A percentile compares a stretch with the other conserved stretches of the same genome.
phyloP scores from a whole-genome alignment of 2,888 invertebrate genomes.

The Lithophane ornitopus region DNA sequence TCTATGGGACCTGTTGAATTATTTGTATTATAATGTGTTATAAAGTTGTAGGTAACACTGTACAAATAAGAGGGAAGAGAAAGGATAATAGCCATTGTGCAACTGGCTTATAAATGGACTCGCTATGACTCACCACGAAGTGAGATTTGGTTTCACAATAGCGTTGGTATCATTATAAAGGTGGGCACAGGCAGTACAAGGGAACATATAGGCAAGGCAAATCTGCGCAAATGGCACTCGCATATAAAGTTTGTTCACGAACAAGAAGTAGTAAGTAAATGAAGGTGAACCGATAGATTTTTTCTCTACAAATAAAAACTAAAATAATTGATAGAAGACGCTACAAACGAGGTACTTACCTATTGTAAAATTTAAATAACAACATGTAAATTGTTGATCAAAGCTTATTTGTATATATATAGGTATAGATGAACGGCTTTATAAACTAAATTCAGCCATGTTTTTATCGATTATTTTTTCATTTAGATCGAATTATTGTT shows the following conservation, averaged over 20 bases:
- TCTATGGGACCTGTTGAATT: not conserved
- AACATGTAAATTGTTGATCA: not conserved
- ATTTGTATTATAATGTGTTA: not conserved
- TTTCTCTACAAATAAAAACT: not conserved
- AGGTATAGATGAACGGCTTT: too few relatives aligned
- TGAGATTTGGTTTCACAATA: conserved; percentile 38
- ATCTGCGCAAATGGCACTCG: not conserved
- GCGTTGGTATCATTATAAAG: not conserved
- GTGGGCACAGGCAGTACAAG: not conserved
- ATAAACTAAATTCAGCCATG: not conserved
- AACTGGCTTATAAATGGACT: conserved; percentile 4
- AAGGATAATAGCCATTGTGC: conserved; percentile 14
- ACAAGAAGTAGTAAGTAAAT: not conserved
- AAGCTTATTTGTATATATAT: not conserved
- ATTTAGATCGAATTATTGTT: not conserved
- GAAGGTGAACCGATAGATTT: not conserved
- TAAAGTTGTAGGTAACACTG: not conserved
- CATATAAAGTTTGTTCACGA: not conserved
- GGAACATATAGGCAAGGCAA: not conserved
- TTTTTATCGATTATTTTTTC: not conserved
- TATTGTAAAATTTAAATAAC: too few relatives aligned
- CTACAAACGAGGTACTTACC: too few relatives aligned
- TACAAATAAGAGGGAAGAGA: not conserved
- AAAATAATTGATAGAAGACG: not conserved
- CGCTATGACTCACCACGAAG: conserved; percentile 9